A percentile compares a stretch with the other conserved stretches of the same genome.
phyloP scores from a whole-genome alignment of 1,140 invertebrate genomes.

The Melitaea cinxia region DNA sequence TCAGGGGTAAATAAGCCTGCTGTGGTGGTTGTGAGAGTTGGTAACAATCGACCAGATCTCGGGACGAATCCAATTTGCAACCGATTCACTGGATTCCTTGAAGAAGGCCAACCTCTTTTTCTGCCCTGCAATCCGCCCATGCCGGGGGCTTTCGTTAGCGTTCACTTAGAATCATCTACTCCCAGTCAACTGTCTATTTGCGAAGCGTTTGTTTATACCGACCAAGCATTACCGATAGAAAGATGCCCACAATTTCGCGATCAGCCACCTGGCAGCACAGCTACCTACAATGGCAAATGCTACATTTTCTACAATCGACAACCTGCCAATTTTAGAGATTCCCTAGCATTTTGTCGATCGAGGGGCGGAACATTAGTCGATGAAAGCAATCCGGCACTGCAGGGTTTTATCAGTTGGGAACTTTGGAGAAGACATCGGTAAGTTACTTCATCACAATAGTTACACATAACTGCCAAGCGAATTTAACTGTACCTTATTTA shows the following conservation, averaged over 20 bases:
- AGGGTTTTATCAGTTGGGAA: constrained; percentile 97
- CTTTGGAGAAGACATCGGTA: constrained; percentile 93
- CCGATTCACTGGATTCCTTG: constrained; percentile 91
- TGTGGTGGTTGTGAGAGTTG: constrained; percentile 94
- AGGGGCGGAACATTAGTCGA: constrained; percentile 93
- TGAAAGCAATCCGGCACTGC: constrained; percentile 96
- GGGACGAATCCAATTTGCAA: constrained; percentile 97
- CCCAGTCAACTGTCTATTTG: constrained; percentile 93
- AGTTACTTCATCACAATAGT: constrained; percentile 37
- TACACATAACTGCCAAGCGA: constrained; percentile 1
- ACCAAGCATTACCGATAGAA: constrained; percentile 96
- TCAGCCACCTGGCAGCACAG: constrained; percentile 94
- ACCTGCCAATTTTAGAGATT: constrained; percentile 90
- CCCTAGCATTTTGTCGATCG: constrained; percentile 89
- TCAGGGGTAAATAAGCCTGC: constrained; percentile 85
- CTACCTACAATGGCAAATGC: constrained; percentile 97
- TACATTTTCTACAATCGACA: constrained; percentile 97
- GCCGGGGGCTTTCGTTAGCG: constrained; percentile 96
- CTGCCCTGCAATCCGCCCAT: constrained; percentile 96
- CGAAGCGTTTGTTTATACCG: constrained; percentile 97
- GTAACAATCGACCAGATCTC: constrained; percentile 96
- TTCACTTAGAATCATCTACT: constrained; percentile 90
- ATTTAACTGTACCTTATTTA: too few relatives aligned
- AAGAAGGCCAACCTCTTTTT: constrained; percentile 95
- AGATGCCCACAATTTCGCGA: constrained; percentile 95